These are phyloP conservation scores for Camponotus fellah DNA, from an alignment of 2,888 invertebrate species.

Conservation along the genomic window DNA sequence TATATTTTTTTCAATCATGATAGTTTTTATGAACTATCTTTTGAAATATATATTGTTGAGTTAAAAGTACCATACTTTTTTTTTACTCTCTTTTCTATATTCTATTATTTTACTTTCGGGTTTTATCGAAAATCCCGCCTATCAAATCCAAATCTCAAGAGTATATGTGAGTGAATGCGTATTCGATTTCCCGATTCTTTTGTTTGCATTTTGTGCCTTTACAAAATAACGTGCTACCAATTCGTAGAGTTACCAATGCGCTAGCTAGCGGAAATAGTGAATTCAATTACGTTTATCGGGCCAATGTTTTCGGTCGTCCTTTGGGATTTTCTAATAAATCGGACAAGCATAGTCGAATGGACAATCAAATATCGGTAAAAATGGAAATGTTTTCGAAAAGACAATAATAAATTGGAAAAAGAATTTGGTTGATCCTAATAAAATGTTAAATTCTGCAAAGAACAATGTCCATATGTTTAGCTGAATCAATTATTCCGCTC, in stretches of 20 bases:
- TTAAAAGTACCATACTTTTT: background rate
- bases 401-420: background rate
- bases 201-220: conserved; percentile 21
- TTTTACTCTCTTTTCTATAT: background rate
- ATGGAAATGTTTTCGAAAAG: background rate
- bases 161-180: background rate
- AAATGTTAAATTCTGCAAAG: background rate
- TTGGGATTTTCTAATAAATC: conserved; percentile 41
- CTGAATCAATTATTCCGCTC: background rate
- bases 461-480: background rate
- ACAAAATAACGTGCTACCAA: conserved; percentile 36
- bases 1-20: background rate
- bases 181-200: conserved; percentile 11
- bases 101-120: background rate
- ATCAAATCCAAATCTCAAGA: background rate
- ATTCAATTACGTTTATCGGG: conserved; percentile 36
- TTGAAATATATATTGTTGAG: background rate
- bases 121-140: background rate
- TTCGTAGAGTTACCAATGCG: conserved; percentile 16
- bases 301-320: conserved; percentile 9
- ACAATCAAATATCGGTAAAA: background rate
- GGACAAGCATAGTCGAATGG: background rate
- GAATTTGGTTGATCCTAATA: background rate
- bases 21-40: background rate
- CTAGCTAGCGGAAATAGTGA: conserved; percentile 15